These are phyloP conservation scores for Suncus etruscus DNA, from an alignment of 2,113 vertebrate species.

Conservation along the genomic window DNA sequence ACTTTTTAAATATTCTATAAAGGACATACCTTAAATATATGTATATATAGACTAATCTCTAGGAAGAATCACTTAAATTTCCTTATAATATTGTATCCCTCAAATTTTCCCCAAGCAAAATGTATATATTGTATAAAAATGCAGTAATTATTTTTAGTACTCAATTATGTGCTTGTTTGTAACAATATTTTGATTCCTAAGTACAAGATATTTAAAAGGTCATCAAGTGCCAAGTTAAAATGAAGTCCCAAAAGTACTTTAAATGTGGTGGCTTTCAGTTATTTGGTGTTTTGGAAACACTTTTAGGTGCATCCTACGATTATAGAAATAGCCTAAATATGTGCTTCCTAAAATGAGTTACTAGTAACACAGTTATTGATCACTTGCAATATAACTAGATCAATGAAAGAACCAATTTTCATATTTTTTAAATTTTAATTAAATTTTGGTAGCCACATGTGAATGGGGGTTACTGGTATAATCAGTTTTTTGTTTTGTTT, in stretches of 20 bases:
- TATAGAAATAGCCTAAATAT: background rate
- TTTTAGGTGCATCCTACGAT: background rate
- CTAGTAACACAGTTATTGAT: background rate
- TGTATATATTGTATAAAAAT: background rate
- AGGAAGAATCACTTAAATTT: slow-evolving; percentile 45
- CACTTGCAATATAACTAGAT: background rate
- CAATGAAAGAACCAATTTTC: background rate
- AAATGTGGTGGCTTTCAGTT: background rate
- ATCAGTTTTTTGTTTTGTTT: background rate
- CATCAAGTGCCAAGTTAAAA: background rate
- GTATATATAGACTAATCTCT: background rate
- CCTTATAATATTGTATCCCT: background rate
- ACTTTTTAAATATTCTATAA: slow-evolving; percentile 57
- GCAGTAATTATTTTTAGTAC: background rate
- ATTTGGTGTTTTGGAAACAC: background rate
- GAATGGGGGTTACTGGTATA: background rate
- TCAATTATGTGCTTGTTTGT: background rate
- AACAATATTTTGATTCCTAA: background rate
- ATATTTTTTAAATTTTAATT: slow-evolving; percentile 20
- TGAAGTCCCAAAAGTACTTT: background rate
- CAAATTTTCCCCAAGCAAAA: background rate
- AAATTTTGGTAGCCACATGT: background rate
- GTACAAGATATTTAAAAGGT: background rate
- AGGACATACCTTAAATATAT: background rate
- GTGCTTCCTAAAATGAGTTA: background rate